Conservation (phyloP, 2,888 invertebrate genomes). For the Zygogramma bicolorata region DNA sequence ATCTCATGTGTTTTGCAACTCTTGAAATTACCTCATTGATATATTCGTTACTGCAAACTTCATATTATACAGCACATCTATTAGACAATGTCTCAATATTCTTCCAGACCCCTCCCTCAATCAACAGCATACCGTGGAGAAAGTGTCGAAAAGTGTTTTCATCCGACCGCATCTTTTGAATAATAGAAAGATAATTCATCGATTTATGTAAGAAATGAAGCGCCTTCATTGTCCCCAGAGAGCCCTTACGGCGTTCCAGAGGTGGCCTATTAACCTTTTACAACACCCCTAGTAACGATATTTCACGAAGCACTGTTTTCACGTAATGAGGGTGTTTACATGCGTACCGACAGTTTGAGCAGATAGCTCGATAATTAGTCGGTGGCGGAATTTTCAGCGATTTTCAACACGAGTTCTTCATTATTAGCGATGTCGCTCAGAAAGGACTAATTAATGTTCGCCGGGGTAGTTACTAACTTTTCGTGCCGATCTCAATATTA, state of each 20-base stretch:
- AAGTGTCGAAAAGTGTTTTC: not conserved
- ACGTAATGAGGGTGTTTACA: conserved; percentile 65
- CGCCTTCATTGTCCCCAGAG: conserved; percentile 52
- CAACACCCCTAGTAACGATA: conserved; percentile 57
- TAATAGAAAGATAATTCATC: conserved; percentile 44
- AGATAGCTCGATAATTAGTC: conserved; percentile 60
- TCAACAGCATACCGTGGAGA: not conserved
- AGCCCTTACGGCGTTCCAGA: conserved; percentile 57
- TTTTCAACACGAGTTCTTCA: conserved; percentile 36
- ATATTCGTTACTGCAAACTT: too few relatives aligned
- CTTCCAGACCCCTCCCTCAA: not conserved
- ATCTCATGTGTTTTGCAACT: too few relatives aligned
- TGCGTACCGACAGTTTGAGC: conserved; percentile 59
- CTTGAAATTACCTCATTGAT: too few relatives aligned
- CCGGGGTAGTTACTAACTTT: not conserved
- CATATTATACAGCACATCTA: too few relatives aligned
- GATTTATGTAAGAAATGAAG: conserved; percentile 55
- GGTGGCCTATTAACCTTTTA: conserved; percentile 62
- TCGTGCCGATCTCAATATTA: not conserved
- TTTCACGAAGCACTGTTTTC: conserved; percentile 55
- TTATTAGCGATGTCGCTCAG: conserved; percentile 35
- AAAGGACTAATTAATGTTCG: conserved; percentile 26
- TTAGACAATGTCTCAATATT: too few relatives aligned
- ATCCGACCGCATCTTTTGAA: conserved; percentile 26
- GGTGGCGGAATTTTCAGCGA: conserved; percentile 35